These are phyloP conservation scores for Thaumetopoea pityocampa DNA, from an alignment of 1,140 invertebrate genomes.

Conservation along the genomic window DNA sequence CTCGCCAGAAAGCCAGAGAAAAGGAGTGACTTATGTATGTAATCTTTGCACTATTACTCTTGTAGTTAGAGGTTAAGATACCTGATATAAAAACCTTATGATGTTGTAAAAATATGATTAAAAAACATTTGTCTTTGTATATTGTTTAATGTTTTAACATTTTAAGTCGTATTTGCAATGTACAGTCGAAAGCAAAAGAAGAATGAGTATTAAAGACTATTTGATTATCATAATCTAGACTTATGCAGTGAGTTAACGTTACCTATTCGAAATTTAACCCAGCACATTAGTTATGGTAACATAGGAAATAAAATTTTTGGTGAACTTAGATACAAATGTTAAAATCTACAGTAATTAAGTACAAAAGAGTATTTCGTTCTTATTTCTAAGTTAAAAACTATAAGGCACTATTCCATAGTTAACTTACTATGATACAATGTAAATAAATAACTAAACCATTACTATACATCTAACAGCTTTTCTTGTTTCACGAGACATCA, in stretches of 20 bases:
- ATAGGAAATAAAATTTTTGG: conserved; percentile 59
- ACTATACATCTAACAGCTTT: conserved; percentile 65
- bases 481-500: conserved; percentile 59
- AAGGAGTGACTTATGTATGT: too few species aligned
- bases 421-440: conserved; percentile 72
- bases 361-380: conserved; percentile 63
- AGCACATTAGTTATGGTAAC: conserved; percentile 55
- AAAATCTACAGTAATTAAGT: conserved; percentile 51
- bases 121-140: conserved; percentile 22
- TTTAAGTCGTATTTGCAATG: conserved; percentile 69
- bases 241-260: conserved; percentile 63
- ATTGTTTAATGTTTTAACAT: conserved; percentile 57
- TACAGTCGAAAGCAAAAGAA: conserved; percentile 61
- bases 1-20: too few species aligned
- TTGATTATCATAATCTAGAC: conserved; percentile 46
- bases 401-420: conserved; percentile 73
- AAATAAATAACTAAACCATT: conserved; percentile 73
- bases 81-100: too few species aligned
- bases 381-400: conserved; percentile 61
- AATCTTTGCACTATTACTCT: too few species aligned
- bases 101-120: too few species aligned
- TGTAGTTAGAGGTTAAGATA: too few species aligned
- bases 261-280: conserved; percentile 42
- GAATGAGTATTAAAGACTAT: conserved; percentile 53
- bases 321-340: conserved; percentile 49